Evolutionary conservation across 2,113 vertebrate species (phyloP).

Genomic region (Varanus komodoensis): DNA sequence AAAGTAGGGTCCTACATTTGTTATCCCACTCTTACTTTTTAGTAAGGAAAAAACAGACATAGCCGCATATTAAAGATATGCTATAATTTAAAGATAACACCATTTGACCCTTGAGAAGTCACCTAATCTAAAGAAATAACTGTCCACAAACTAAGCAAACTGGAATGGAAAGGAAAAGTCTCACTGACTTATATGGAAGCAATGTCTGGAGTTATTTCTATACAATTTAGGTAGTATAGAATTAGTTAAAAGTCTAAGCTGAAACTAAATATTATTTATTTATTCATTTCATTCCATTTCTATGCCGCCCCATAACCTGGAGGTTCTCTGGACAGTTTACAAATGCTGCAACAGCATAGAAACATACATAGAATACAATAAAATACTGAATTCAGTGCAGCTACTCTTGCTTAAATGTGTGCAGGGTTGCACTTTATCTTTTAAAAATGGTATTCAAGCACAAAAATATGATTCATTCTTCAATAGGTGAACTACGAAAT

Average conservation of each 20-base stretch:
- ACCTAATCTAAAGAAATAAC: background rate
- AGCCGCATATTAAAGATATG: background rate
- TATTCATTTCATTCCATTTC: too few relatives aligned
- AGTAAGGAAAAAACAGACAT: too few relatives aligned
- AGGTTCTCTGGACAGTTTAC: too few relatives aligned
- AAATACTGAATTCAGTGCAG: background rate
- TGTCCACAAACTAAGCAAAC: background rate
- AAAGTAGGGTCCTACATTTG: too few relatives aligned
- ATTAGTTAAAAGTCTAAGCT: background rate
- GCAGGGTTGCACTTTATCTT: background rate
- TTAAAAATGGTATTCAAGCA: background rate
- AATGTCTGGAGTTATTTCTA: background rate
- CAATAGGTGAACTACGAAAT: background rate
- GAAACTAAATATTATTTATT: background rate
- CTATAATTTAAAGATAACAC: background rate
- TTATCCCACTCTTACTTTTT: too few relatives aligned
- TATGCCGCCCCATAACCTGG: too few relatives aligned
- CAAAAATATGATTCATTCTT: background rate
- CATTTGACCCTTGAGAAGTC: background rate
- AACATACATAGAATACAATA: too few relatives aligned
- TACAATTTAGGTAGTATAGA: background rate
- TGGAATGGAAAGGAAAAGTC: background rate
- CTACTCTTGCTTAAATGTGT: background rate
- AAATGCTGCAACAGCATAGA: too few relatives aligned
- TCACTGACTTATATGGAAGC: background rate